Percentiles rank a stretch among this genome's conserved stretches.
phyloP scores from a whole-genome alignment of 2,113 vertebrate species.

The Phodopus roborovskii region DNA sequence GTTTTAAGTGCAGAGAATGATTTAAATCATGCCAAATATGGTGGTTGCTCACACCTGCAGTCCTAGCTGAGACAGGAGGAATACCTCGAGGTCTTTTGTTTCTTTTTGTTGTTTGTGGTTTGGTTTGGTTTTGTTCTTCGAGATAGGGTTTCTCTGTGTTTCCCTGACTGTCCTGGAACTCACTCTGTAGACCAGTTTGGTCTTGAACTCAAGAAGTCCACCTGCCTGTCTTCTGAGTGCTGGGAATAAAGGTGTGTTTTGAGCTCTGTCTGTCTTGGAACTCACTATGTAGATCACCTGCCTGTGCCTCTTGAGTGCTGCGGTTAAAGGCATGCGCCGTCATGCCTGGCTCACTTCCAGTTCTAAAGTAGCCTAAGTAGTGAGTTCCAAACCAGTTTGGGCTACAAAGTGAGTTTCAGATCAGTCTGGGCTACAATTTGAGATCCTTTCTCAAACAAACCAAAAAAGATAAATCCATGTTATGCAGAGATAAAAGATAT shows the following conservation, averaged over 20 bases:
- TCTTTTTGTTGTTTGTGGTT: background rate
- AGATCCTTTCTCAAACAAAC: background rate
- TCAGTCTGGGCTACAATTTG: background rate
- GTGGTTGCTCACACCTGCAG: too few relatives aligned
- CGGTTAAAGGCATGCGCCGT: background rate
- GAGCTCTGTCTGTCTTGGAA: background rate
- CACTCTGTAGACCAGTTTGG: background rate
- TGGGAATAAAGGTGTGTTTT: background rate
- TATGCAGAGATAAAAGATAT: background rate
- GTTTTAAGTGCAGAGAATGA: slow-evolving; percentile 20
- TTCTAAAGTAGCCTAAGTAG: background rate
- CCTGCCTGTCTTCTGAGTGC: background rate
- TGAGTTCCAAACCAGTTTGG: background rate
- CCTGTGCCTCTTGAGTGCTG: background rate
- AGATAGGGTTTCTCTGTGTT: background rate
- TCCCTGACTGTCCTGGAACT: background rate
- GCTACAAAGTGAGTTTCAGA: background rate
- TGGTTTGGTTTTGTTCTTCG: background rate
- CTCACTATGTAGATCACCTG: background rate
- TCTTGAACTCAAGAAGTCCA: background rate
- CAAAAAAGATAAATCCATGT: background rate
- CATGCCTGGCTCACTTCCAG: background rate
- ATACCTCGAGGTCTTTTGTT: background rate
- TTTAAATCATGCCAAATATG: background rate
- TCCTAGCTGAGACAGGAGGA: background rate